phyloP scores from a whole-genome alignment of 2,113 vertebrate genomes.

The Leiothrix lutea region DNA sequence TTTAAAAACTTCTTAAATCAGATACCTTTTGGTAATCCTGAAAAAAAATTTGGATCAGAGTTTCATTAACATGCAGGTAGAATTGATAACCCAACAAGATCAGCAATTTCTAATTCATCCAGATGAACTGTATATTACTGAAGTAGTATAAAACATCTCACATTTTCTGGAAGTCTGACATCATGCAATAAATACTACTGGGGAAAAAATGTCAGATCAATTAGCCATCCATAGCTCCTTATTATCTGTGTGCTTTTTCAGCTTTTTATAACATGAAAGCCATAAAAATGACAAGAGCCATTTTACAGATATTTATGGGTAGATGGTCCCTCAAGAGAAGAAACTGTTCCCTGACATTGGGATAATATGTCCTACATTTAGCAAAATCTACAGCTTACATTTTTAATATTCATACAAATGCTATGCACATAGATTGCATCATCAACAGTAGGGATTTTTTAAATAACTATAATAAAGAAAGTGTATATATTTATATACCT shows the following conservation, averaged over 20 bases:
- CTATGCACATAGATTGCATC: neutral
- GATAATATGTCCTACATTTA: neutral
- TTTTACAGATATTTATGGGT: constrained; percentile 14
- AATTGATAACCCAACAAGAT: neutral
- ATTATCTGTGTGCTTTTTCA: neutral
- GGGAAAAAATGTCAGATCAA: neutral
- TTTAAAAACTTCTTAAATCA: neutral
- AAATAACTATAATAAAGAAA: neutral
- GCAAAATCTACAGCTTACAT: neutral
- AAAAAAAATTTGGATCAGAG: neutral
- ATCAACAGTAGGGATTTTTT: neutral
- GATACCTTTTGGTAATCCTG: neutral
- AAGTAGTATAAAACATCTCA: neutral
- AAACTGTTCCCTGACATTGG: neutral
- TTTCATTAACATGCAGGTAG: neutral
- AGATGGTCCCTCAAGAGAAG: neutral
- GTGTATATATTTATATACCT: neutral
- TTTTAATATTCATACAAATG: neutral
- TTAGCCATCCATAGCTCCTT: neutral
- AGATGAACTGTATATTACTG: neutral
- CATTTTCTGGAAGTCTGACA: constrained; percentile 18
- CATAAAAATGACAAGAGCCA: constrained; percentile 14
- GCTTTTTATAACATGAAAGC: neutral
- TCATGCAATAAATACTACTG: neutral
- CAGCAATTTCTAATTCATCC: neutral